These are phyloP conservation scores for Trinectes maculatus DNA, from an alignment of 2,113 vertebrate genomes.

Conservation along the genomic window DNA sequence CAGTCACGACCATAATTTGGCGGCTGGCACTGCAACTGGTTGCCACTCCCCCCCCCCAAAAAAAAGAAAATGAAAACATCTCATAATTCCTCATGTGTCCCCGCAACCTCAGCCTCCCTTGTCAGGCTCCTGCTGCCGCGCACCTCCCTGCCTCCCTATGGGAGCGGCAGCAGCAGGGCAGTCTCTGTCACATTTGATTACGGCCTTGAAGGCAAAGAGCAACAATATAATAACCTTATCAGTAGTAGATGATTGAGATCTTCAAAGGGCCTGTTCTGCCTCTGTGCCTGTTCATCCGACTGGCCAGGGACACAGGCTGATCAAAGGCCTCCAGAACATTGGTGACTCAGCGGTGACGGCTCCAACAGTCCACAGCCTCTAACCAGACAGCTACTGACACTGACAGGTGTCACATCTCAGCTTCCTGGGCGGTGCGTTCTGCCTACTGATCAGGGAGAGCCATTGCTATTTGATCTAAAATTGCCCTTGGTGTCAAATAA, in stretches of 20 bases:
- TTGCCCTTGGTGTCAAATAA: constrained; percentile 59
- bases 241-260: constrained; percentile 79
- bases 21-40: background rate
- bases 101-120: constrained; percentile 37
- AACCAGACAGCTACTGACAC: constrained; percentile 49
- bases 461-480: constrained; percentile 60
- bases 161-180: constrained; percentile 63
- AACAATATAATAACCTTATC: constrained; percentile 78
- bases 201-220: constrained; percentile 73
- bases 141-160: constrained; percentile 64
- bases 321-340: constrained; percentile 75
- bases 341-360: constrained; percentile 41
- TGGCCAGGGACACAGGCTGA: constrained; percentile 64
- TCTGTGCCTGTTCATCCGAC: constrained; percentile 62
- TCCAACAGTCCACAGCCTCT: constrained; percentile 38
- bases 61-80: constrained; percentile 57
- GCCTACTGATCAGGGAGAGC: constrained; percentile 63
- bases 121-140: constrained; percentile 56
- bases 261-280: constrained; percentile 77
- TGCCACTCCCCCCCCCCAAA: constrained; percentile 16
- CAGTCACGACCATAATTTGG: constrained; percentile 28
- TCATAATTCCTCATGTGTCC: constrained; percentile 48
- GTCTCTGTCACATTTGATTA: constrained; percentile 77
- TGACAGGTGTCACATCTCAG: constrained; percentile 71
- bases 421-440: constrained; percentile 56